phyloP scores from a whole-genome alignment of 2,113 vertebrate species.

The Macquaria australasica region DNA sequence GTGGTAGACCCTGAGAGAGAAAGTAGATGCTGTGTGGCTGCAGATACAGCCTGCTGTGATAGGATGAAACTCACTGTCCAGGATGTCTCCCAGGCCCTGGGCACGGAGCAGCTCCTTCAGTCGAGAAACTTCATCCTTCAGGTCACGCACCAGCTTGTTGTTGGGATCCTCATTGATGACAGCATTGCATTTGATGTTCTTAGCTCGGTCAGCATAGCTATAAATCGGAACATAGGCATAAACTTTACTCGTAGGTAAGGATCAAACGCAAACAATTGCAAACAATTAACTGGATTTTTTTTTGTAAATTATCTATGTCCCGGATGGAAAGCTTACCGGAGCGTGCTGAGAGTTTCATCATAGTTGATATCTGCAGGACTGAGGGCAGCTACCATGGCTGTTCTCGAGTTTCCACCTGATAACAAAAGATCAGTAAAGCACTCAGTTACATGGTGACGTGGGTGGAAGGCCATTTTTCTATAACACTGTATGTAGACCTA shows the following conservation, averaged over 20 bases:
- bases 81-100: constrained; percentile 97
- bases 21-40: constrained; percentile 20
- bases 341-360: constrained; percentile 98
- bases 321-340: constrained; percentile 86
- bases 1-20: constrained; percentile 32
- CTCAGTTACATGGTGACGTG: background rate
- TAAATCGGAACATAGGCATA: background rate
- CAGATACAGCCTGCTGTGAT: constrained; percentile 25
- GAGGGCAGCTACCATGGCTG: constrained; percentile 98
- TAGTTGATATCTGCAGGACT: constrained; percentile 99
- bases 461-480: background rate
- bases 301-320: background rate
- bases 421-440: background rate
- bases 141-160: constrained; percentile 95
- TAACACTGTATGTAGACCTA: background rate
- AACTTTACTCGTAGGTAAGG: no score
- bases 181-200: constrained; percentile 99
- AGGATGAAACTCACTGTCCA: constrained; percentile 93
- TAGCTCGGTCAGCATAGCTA: constrained; percentile 97
- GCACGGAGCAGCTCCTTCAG: constrained; percentile 96
- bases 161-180: constrained; percentile 99
- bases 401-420: constrained; percentile 94
- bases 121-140: constrained; percentile 96
- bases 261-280: background rate
- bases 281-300: background rate